Percentiles rank a stretch among this genome's conserved stretches.
phyloP scores from a whole-genome alignment of 1,140 invertebrate species.

The Hyles euphorbiae region DNA sequence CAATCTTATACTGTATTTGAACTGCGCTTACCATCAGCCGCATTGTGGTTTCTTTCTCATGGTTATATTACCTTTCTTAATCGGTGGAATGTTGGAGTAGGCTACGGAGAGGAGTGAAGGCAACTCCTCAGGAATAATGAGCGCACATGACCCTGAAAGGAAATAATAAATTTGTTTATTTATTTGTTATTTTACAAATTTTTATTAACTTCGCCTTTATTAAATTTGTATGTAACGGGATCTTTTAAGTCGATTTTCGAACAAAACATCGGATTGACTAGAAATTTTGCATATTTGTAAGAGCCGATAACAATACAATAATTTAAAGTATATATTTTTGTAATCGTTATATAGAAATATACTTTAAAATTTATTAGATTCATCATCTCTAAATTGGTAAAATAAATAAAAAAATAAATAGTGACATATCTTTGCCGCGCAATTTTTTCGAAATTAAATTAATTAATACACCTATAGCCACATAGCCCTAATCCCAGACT shows the following conservation, averaged over 20 bases:
- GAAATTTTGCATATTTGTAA: not conserved
- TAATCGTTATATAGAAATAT: not conserved
- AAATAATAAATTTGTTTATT: slow-evolving; percentile 7
- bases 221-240: no score
- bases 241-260: not conserved
- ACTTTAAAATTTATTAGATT: no score
- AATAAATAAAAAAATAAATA: no score
- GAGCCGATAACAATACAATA: no score
- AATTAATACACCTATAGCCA: no score
- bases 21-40: not conserved
- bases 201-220: not conserved
- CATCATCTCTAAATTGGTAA: no score
- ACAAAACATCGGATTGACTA: slow-evolving; percentile 6
- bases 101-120: slow-evolving; percentile 84
- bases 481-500: no score
- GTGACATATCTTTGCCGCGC: no score
- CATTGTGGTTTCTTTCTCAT: no score
- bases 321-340: no score
- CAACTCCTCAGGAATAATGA: slow-evolving; percentile 86
- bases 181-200: not conserved
- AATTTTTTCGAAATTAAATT: no score
- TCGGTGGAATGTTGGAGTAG: slow-evolving; percentile 88
- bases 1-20: not conserved
- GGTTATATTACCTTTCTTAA: slow-evolving; percentile 83
- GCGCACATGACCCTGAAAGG: slow-evolving; percentile 41